A percentile compares a stretch with the other conserved stretches of the same genome.
These are phyloP conservation scores for Dryomyza anilis DNA, from an alignment of 2,888 invertebrate genomes.

Conservation along the genomic window DNA sequence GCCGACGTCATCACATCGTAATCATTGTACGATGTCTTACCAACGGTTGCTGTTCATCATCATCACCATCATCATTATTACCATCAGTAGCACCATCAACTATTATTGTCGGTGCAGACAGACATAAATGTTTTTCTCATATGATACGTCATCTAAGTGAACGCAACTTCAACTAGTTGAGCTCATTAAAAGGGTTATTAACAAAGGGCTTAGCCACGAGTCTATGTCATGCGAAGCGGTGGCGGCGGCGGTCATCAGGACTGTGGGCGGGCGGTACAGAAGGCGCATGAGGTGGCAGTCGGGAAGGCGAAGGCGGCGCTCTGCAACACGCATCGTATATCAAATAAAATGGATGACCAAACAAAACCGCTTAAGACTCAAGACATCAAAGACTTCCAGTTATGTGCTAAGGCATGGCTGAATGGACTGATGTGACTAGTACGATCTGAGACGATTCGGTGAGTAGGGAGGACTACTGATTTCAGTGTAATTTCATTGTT, in stretches of 20 bases:
- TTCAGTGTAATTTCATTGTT: too few relatives aligned
- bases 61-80: background rate
- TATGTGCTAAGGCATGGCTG: too few relatives aligned
- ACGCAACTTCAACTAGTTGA: slow-evolving; percentile 33
- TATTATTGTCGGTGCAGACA: background rate
- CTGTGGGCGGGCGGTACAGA: too few relatives aligned
- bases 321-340: slow-evolving; percentile 40
- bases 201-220: slow-evolving; percentile 25
- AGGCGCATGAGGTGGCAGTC: too few relatives aligned
- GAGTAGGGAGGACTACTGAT: too few relatives aligned
- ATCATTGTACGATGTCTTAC: background rate
- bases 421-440: too few relatives aligned
- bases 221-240: background rate
- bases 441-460: too few relatives aligned
- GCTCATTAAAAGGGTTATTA: slow-evolving; percentile 40
- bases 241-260: too few relatives aligned
- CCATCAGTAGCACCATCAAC: background rate
- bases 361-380: slow-evolving; percentile 45
- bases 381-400: slow-evolving; percentile 20
- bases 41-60: background rate
- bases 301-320: too few relatives aligned
- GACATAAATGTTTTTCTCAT: slow-evolving; percentile 18
- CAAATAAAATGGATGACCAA: slow-evolving; percentile 51
- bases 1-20: slow-evolving; percentile 4
- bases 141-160: slow-evolving; percentile 37